Conservation (phyloP, 2,113 vertebrate species). For the Ariopsis seemanni region DNA sequence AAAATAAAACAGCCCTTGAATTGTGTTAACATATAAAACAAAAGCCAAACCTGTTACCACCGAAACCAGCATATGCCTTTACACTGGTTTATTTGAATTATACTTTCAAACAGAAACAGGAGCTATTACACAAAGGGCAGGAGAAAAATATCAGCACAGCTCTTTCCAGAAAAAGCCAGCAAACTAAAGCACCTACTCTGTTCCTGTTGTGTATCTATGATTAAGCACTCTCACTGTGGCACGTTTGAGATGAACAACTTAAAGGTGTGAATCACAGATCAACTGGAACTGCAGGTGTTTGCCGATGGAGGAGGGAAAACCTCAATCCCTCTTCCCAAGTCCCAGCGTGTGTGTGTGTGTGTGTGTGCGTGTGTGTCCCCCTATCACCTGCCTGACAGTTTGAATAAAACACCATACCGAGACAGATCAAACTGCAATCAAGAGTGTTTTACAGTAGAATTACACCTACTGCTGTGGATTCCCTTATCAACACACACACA, state of each 20-base stretch:
- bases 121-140: not conserved
- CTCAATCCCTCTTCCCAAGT: not conserved
- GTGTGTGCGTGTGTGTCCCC: constrained; percentile 4
- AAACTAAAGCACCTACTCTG: not conserved
- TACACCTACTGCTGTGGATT: not conserved
- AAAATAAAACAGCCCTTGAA: not conserved
- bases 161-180: not conserved
- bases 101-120: not conserved
- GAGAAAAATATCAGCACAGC: not conserved
- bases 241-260: constrained; percentile 10
- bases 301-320: not conserved
- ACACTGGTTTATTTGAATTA: not conserved
- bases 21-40: not conserved
- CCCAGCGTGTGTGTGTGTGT: not conserved
- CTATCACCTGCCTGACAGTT: constrained; percentile 13
- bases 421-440: constrained; percentile 38
- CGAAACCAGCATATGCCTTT: not conserved
- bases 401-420: constrained; percentile 31
- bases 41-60: not conserved
- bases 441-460: constrained; percentile 27
- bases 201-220: constrained; percentile 15
- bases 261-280: constrained; percentile 24
- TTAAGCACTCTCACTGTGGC: not conserved
- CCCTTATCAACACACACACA: constrained; percentile 20
- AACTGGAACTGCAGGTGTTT: constrained; percentile 6